Conservation (phyloP, 2,113 vertebrate genomes). For the Melanotaenia duboulayi region DNA sequence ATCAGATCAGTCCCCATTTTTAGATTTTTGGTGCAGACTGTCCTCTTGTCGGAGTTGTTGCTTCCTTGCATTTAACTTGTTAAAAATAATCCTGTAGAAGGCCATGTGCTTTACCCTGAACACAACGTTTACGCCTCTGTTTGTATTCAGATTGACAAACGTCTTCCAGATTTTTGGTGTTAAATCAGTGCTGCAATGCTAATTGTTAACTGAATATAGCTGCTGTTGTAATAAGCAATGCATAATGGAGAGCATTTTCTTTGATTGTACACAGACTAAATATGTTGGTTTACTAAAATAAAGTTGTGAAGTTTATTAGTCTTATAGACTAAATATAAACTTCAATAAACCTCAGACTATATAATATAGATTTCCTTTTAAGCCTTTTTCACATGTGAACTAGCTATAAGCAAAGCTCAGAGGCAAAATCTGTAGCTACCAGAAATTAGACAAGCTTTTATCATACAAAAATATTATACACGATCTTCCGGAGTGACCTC, state of each 20-base stretch:
- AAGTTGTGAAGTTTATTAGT: conserved; percentile 4
- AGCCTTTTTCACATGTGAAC: conserved; percentile 10
- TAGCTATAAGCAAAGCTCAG: conserved; percentile 26
- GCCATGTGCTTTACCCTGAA: too few species aligned
- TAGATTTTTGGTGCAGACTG: not conserved
- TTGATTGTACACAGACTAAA: not conserved
- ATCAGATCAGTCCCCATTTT: too few species aligned
- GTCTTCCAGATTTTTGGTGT: too few species aligned
- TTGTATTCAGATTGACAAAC: too few species aligned
- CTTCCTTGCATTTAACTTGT: too few species aligned
- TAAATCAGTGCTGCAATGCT: too few species aligned
- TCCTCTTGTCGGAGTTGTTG: not conserved
- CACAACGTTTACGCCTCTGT: too few species aligned
- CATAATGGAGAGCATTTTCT: not conserved
- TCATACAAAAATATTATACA: conserved; percentile 39
- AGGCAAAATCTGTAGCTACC: conserved; percentile 12
- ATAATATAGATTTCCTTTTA: conserved; percentile 10
- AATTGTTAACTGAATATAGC: too few species aligned
- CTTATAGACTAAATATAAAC: not conserved
- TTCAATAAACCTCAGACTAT: conserved; percentile 9
- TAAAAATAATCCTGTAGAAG: too few species aligned
- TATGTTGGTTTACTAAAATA: conserved; percentile 5
- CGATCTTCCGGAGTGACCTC: conserved; percentile 17
- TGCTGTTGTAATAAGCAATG: not conserved
- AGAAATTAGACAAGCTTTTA: conserved; percentile 45